Base-by-base conservation (phyloP, 1,140 invertebrate genomes). In the Drosophila punjabiensis region DNA sequence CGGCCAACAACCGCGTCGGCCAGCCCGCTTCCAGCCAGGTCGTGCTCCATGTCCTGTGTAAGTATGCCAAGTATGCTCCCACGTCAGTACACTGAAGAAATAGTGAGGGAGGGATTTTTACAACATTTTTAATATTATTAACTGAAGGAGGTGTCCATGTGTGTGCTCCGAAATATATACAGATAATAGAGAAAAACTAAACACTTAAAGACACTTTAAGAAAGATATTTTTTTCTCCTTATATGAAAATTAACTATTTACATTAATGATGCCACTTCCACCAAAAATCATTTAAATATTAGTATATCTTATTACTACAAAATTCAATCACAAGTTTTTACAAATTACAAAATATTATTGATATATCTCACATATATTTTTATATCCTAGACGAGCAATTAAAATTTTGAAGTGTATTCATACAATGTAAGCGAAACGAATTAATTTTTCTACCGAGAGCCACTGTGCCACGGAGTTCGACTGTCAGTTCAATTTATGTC, bases 1-100 rank as follows among this genome's bases (percentile, higher is more conserved):
- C 94, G 8, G 95, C 95, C 33, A 94, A 94, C 87, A 96, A 96
- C 89, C 94, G 95, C 28, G 95, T 96, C 30, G 95, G 95, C 30
- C 94, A 95, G 79, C 94, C 95, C 63, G 95, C 94, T 47, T 94
- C 94, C 58, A 94, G 94, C 71, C 94, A 95, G 82, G 94, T 95
- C 66, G 93, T 94, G 41, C 92, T 96, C n/a, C 94, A 95, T 79
- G 95, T 96, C 43, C 82, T 95, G 64, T 95, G 95, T 95, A 93
- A 95, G 95, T 95, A 93, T 69, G 41, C 56, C 56, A 47, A 24
- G 24, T 35, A 33, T 20, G 55, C 35, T 7, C 28, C 14, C 39
- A 18, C 11, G 33, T 32, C 28, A 18, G 5, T 32, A 37, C 69
- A 45, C 39, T 52, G 16, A 3, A 13, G 47, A 39, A 68, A 68